A percentile compares a stretch with the other conserved stretches of the same genome.
Evolutionary conservation across 2,888 invertebrate species (phyloP).

Genomic region (Lobophora halterata): DNA sequence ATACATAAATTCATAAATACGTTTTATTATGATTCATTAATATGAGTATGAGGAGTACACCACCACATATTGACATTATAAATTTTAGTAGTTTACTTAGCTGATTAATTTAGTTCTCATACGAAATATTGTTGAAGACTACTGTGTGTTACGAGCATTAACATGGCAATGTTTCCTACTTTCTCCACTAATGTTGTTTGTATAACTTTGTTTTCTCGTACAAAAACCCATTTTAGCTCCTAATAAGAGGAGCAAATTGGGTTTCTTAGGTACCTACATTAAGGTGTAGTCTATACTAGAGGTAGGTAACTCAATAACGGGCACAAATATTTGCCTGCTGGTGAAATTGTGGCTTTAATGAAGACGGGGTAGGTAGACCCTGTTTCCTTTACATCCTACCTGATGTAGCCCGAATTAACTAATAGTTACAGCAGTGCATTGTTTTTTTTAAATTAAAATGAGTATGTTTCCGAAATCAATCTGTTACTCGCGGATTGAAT

Average conservation of each 20-base stretch:
- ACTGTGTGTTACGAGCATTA: too few relatives aligned
- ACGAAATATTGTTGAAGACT: too few relatives aligned
- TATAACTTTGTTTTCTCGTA: conserved; percentile 18
- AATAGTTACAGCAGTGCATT: conserved; percentile 5
- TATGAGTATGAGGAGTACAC: too few relatives aligned
- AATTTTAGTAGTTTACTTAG: too few relatives aligned
- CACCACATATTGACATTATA: too few relatives aligned
- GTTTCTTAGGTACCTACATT: conserved; percentile 25
- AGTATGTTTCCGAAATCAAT: too few relatives aligned
- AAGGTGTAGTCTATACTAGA: conserved; percentile 16
- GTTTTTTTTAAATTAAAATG: too few relatives aligned
- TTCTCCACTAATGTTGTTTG: not conserved
- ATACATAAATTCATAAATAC: too few relatives aligned
- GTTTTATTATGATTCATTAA: conserved; percentile 2
- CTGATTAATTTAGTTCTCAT: too few relatives aligned
- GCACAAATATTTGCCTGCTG: conserved; percentile 8
- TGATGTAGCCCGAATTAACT: too few relatives aligned
- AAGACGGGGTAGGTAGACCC: not conserved
- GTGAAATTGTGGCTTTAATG: conserved; percentile 1
- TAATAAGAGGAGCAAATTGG: conserved; percentile 29
- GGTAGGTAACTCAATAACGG: conserved; percentile 19
- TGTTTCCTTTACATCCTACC: too few relatives aligned
- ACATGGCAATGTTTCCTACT: not conserved
- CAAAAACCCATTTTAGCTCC: conserved; percentile 26
- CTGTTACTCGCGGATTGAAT: too few relatives aligned